Conservation (phyloP, 2,113 vertebrate species). For the Xenus cinereus region DNA sequence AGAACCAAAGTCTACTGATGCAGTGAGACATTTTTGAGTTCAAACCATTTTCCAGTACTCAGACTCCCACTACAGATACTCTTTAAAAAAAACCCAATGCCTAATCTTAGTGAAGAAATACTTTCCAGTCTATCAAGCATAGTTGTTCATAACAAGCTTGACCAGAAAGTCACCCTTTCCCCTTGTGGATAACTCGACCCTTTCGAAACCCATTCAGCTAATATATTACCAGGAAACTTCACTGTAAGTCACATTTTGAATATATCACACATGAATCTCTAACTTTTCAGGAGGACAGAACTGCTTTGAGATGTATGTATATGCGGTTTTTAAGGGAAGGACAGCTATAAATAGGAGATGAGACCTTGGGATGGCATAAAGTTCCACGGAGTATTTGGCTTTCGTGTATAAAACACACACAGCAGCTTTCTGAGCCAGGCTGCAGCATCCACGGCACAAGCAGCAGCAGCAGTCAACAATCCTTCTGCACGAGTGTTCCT, state of each 20-base stretch:
- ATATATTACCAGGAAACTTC: not conserved
- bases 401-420: not conserved
- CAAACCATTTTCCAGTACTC: not conserved
- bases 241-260: not conserved
- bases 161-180: not conserved
- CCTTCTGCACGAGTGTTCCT: not conserved
- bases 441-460: fast-evolving
- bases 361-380: not conserved
- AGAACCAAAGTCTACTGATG: not conserved
- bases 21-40: not conserved
- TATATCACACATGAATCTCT: not conserved
- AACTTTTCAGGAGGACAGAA: not conserved
- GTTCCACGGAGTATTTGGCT: not conserved
- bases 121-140: not conserved
- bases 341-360: not conserved
- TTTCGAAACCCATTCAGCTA: not conserved
- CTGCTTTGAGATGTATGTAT: not conserved
- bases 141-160: not conserved
- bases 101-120: not conserved
- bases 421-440: not conserved
- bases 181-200: not conserved
- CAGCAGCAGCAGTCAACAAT: not conserved
- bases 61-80: not conserved
- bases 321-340: not conserved
- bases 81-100: not conserved